A percentile compares a stretch with the other conserved stretches of the same genome.
Evolutionary conservation across 2,888 invertebrate genomes (phyloP).

Genomic region (Poecilus cupreus): DNA sequence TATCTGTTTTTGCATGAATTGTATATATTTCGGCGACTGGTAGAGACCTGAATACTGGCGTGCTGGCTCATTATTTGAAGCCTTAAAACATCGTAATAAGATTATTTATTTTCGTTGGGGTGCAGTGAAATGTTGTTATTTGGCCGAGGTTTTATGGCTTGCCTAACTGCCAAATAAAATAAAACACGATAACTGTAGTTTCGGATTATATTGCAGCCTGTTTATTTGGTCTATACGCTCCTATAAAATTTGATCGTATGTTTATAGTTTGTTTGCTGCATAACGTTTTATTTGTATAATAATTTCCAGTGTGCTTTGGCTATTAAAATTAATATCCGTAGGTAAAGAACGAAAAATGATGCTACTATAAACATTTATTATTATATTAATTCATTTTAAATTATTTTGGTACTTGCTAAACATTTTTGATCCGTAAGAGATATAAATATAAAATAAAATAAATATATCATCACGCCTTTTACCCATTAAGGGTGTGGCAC

Average conservation of each 20-base stretch:
- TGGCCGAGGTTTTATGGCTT: neutral
- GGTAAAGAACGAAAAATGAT: no score
- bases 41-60: neutral
- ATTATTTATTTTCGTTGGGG: neutral
- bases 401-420: no score
- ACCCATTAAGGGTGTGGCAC: no score
- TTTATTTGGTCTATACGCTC: neutral
- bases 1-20: no score
- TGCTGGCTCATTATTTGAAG: neutral
- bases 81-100: neutral
- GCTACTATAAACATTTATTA: no score
- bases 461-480: no score
- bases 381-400: no score
- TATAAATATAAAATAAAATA: no score
- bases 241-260: neutral
- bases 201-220: neutral
- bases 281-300: neutral
- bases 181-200: neutral
- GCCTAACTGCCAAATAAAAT: neutral
- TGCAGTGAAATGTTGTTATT: neutral
- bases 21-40: no score
- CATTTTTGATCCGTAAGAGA: no score
- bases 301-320: no score
- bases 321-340: no score
- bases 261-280: neutral